These are phyloP conservation scores for Hypena proboscidalis DNA, from an alignment of 2,888 invertebrate genomes.

Conservation along the genomic window DNA sequence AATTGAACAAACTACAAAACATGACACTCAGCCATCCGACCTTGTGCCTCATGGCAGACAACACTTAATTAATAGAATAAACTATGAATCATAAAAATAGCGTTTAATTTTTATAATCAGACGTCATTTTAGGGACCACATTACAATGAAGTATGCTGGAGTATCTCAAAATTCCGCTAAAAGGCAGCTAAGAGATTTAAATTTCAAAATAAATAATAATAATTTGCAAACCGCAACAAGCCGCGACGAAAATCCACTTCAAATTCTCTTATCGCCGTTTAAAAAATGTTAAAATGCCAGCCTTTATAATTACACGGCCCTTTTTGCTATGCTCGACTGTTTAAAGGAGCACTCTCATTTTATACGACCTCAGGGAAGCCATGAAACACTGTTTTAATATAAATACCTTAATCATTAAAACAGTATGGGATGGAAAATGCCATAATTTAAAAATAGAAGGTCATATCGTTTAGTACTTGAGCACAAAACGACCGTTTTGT, in stretches of 20 bases:
- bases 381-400: slow-evolving; percentile 42
- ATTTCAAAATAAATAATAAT: too few relatives aligned
- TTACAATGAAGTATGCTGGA: too few relatives aligned
- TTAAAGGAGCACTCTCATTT: slow-evolving; percentile 45
- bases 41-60: too few relatives aligned
- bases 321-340: slow-evolving; percentile 43
- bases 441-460: slow-evolving; percentile 21
- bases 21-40: too few relatives aligned
- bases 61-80: too few relatives aligned
- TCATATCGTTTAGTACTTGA: slow-evolving; percentile 7
- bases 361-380: slow-evolving; percentile 43
- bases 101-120: too few relatives aligned
- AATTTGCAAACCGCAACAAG: slow-evolving; percentile 32
- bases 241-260: slow-evolving; percentile 45
- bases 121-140: too few relatives aligned
- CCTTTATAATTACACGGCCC: slow-evolving; percentile 49
- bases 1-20: too few relatives aligned
- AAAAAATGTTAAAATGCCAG: slow-evolving; percentile 50
- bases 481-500: neutral
- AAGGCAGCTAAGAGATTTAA: slow-evolving; percentile 25
- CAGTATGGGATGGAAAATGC: slow-evolving; percentile 24
- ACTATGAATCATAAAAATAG: too few relatives aligned
- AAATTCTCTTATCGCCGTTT: slow-evolving; percentile 43
- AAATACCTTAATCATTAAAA: slow-evolving; percentile 46
- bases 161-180: too few relatives aligned